phyloP scores from a whole-genome alignment of 23 tunicate species.

The Halocynthia aurantium region DNA sequence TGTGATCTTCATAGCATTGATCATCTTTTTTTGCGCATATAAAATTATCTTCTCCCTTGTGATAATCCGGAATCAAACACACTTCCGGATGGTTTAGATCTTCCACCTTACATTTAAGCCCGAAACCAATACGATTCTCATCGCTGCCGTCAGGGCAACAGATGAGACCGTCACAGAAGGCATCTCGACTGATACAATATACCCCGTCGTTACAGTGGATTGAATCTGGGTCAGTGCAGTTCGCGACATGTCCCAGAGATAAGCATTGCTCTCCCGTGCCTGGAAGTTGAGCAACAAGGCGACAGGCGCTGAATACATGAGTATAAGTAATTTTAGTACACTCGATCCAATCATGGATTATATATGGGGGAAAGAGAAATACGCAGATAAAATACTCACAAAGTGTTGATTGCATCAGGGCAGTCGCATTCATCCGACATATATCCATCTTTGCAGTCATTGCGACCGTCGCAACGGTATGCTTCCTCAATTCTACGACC shows the following conservation, averaged over 20 bases:
- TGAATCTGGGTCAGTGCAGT: conserved; percentile 10
- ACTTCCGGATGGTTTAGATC: conserved; percentile 1
- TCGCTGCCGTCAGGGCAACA: conserved; percentile 71
- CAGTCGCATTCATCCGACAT: conserved; percentile 17
- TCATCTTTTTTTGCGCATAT: conserved; percentile 44
- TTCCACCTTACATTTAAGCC: conserved; percentile 54
- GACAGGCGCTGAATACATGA: too few species aligned
- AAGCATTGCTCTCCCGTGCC: neutral
- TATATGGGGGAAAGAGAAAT: too few species aligned
- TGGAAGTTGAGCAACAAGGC: too few species aligned
- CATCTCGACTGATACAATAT: conserved; percentile 26
- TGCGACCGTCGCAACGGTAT: neutral
- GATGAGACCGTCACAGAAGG: conserved; percentile 52
- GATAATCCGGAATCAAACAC: conserved; percentile 49
- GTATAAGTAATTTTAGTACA: too few species aligned
- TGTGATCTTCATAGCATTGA: conserved; percentile 38
- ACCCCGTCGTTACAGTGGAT: conserved; percentile 24
- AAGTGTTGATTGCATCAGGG: too few species aligned
- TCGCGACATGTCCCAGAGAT: neutral
- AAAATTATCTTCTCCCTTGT: conserved; percentile 18
- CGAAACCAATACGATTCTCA: conserved; percentile 51
- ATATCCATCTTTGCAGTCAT: conserved; percentile 1
- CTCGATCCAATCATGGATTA: too few species aligned
- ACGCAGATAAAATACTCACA: too few species aligned
- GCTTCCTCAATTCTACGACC: too few species aligned